phyloP scores from a whole-genome alignment of 2,888 invertebrate species.

The Colostygia pectinataria region DNA sequence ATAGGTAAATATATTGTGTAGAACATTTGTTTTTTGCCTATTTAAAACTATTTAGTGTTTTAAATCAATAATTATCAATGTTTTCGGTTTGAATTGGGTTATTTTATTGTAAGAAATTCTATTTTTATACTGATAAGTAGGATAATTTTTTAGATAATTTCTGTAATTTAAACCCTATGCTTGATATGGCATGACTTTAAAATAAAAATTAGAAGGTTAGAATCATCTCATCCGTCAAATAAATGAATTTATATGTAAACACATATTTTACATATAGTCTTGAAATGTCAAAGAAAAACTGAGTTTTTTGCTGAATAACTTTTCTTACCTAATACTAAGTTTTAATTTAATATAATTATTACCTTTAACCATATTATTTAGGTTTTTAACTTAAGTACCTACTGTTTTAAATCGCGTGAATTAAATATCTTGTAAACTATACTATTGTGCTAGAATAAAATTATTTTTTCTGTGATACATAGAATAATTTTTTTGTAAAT shows the following conservation, averaged over 20 bases:
- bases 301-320: too few relatives aligned
- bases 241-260: conserved; percentile 23
- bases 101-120: conserved; percentile 10
- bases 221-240: conserved; percentile 62
- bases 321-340: too few relatives aligned
- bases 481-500: conserved; percentile 78
- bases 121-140: conserved; percentile 18
- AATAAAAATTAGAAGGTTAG: conserved; percentile 34
- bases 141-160: not conserved
- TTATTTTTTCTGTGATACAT: conserved; percentile 83
- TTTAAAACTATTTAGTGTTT: not conserved
- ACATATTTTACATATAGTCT: conserved; percentile 7
- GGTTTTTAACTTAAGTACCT: not conserved
- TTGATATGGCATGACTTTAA: conserved; percentile 3
- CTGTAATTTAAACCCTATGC: not conserved
- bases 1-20: not conserved
- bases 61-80: not conserved
- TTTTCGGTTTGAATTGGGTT: not conserved
- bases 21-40: not conserved
- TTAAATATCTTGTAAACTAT: conserved; percentile 50
- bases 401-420: conserved; percentile 24
- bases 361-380: not conserved
- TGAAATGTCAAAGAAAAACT: conserved; percentile 11
- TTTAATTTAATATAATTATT: too few relatives aligned
- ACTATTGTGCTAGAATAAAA: conserved; percentile 65